phyloP scores from a whole-genome alignment of 2,113 vertebrate species.

The Carassius gibelio region DNA sequence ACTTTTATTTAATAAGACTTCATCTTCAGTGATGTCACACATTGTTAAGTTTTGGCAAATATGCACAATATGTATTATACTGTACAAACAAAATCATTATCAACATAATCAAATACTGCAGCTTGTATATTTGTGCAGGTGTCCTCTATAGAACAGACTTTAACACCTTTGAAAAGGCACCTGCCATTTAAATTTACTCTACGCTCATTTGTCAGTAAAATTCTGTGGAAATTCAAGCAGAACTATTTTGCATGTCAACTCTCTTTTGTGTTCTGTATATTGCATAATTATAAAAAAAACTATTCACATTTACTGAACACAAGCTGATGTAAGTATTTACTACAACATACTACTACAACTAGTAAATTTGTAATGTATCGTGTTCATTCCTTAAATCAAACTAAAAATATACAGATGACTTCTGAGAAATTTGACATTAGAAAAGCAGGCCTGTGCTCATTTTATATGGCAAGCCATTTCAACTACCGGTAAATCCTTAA shows the following conservation, averaged over 20 bases:
- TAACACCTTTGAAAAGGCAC: not conserved
- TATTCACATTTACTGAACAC: not conserved
- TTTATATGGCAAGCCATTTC: not conserved
- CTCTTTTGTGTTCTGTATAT: not conserved
- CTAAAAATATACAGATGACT: not conserved
- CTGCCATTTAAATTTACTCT: not conserved
- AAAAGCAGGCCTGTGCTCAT: not conserved
- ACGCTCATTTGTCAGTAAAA: constrained; percentile 23
- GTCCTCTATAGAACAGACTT: not conserved
- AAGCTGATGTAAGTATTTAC: not conserved
- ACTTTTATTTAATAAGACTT: not conserved
- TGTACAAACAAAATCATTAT: not conserved
- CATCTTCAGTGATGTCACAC: not conserved
- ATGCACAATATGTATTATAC: not conserved
- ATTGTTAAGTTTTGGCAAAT: not conserved
- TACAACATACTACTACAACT: too few relatives aligned
- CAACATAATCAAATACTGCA: not conserved
- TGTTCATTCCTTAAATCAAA: not conserved
- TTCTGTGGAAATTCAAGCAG: not conserved
- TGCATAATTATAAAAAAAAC: not conserved
- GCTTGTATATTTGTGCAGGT: not conserved
- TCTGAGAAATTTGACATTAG: not conserved
- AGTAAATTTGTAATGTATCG: not conserved
- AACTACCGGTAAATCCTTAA: not conserved
- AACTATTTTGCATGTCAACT: not conserved